These are phyloP conservation scores for Lasioglossum leucozonium DNA, from an alignment of 2,888 invertebrate genomes.

Conservation along the genomic window DNA sequence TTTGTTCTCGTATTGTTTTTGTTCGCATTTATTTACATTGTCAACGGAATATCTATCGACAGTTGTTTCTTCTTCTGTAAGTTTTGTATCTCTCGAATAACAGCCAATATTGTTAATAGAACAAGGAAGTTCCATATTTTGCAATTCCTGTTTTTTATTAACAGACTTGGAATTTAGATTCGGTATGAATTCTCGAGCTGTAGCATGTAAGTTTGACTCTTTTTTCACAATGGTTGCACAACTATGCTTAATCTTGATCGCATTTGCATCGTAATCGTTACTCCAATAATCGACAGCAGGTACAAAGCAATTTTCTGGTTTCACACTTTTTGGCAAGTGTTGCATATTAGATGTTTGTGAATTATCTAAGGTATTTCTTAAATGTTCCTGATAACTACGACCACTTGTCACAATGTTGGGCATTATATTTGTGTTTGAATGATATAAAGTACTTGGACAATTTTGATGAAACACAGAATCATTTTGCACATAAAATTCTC, in stretches of 20 bases:
- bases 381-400: constrained; percentile 38
- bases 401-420: constrained; percentile 39
- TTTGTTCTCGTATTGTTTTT: constrained; percentile 61
- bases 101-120: background rate
- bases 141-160: background rate
- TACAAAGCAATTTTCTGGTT: constrained; percentile 3
- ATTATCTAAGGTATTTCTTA: background rate
- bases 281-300: constrained; percentile 24
- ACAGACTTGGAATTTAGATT: constrained; percentile 67
- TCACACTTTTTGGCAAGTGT: background rate
- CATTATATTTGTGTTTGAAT: background rate
- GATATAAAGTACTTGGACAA: constrained; percentile 40
- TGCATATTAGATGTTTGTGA: background rate
- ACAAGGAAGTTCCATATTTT: constrained; percentile 2
- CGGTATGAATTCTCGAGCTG: constrained; percentile 87
- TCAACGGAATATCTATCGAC: constrained; percentile 28
- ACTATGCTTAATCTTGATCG: background rate
- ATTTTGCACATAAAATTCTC: constrained; percentile 45
- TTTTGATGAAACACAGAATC: constrained; percentile 54
- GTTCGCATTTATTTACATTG: constrained; percentile 63
- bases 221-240: constrained; percentile 36
- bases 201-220: constrained; percentile 86
- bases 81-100: background rate
- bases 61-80: constrained; percentile 12
- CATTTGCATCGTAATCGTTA: constrained; percentile 7